Evolutionary conservation across 2,113 vertebrate species (phyloP), one percentile per base, ranked within the genome.

Genomic region (Anser cygnoides): DNA sequence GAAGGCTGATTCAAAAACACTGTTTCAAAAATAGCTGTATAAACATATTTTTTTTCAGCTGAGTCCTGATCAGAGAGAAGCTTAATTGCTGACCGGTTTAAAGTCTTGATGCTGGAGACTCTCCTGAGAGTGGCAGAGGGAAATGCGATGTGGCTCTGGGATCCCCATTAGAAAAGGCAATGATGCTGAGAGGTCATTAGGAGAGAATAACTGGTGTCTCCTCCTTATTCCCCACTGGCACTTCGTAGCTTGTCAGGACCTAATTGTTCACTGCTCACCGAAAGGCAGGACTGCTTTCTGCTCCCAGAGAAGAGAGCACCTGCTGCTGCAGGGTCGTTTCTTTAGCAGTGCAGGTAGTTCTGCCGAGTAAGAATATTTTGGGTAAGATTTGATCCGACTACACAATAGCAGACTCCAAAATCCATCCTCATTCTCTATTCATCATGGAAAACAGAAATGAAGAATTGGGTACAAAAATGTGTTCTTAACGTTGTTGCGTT

Each of bases 281-380:
- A 65, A 8, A 49, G 52, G 37, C 4, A 28, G 85, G 15, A 1
- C 19, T 28, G 21, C 10, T 49, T 46, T 16, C 54, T 22, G 25
- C 35, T 46, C 37, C 57, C 9, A 0, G 10, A 21, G 54, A 20
- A 17, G 3, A 9, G 26, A 4, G 41, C 1, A 0, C 11, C 41
- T 0, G 0, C 3, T 12, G 79, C 0, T 11, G 71, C 78, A 8
- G 82, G 61, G 8, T 9, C 11, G 17, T 17, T 2, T 9, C 9
- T 54, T 28, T 3, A 41, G 61, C 15, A 50, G 4, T 9, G 26
- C 28, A 0, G 3, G 14, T 58, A 10, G 12, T 33, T 76, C 1
- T 2, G 19, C 14, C 1, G 35, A 28, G 49, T 3, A 0, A 43
- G 74, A 52, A 4, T 39, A 20, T 61, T 1, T 22, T 55, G 2